Evolutionary conservation across 2,888 invertebrate species (phyloP).

Genomic region (Cartodere bifasciata): DNA sequence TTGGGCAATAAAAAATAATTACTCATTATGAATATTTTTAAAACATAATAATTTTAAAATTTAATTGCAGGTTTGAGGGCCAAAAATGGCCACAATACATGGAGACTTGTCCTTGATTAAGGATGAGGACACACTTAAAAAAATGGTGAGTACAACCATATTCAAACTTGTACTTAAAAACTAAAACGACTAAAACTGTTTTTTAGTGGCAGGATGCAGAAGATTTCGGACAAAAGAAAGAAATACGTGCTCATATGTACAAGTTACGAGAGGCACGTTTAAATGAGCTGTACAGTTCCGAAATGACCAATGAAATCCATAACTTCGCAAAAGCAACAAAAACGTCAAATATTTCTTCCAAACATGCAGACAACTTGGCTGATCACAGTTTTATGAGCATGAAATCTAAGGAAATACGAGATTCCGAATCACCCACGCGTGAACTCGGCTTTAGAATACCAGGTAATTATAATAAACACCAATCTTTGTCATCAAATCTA

Average conservation of each 20-base stretch:
- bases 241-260: slow-evolving; percentile 77
- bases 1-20: too few relatives aligned
- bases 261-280: slow-evolving; percentile 69
- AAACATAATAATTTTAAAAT: too few relatives aligned
- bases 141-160: slow-evolving; percentile 47
- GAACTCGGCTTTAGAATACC: slow-evolving; percentile 33
- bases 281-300: slow-evolving; percentile 52
- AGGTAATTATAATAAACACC: too few relatives aligned
- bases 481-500: too few relatives aligned
- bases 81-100: slow-evolving; percentile 32
- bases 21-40: too few relatives aligned
- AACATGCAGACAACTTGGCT: slow-evolving; percentile 55
- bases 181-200: too few relatives aligned
- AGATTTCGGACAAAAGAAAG: slow-evolving; percentile 74
- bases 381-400: slow-evolving; percentile 68
- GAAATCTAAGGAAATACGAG: slow-evolving; percentile 67
- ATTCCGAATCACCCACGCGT: slow-evolving; percentile 62
- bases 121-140: slow-evolving; percentile 64
- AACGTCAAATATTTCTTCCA: slow-evolving; percentile 20
- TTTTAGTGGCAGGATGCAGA: slow-evolving; percentile 77
- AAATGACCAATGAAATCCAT: slow-evolving; percentile 20
- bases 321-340: slow-evolving; percentile 17
- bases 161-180: slow-evolving; percentile 5
- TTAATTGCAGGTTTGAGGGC: too few relatives aligned
- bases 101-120: slow-evolving; percentile 56